Conservation (phyloP, 2,113 vertebrate species). For the Panthera leo region DNA sequence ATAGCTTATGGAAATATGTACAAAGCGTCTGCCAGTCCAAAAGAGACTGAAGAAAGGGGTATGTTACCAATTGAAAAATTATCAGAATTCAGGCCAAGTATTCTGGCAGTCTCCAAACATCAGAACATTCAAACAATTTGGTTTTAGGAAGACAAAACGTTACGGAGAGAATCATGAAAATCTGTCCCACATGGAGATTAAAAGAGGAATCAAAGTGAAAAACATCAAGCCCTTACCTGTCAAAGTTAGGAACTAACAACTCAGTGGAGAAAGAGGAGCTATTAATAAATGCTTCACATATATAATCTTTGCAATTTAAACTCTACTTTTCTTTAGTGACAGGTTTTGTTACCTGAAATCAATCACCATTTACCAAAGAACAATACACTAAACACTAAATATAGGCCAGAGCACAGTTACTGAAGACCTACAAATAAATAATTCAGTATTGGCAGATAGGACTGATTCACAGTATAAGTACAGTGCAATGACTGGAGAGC, state of each 20-base stretch:
- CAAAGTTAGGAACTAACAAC: conserved; percentile 44
- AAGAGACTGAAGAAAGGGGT: conserved; percentile 43
- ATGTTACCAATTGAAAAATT: conserved; percentile 69
- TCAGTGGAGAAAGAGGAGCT: background rate
- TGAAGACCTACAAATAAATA: background rate
- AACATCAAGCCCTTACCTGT: conserved; percentile 56
- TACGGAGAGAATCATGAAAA: conserved; percentile 64
- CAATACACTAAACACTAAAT: background rate
- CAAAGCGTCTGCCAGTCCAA: conserved; percentile 26
- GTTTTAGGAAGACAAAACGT: conserved; percentile 64
- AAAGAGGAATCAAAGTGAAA: conserved; percentile 62
- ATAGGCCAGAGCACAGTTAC: background rate
- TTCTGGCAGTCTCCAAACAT: conserved; percentile 53
- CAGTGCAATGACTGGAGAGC: background rate
- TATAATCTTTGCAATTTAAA: conserved; percentile 1
- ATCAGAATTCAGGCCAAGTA: conserved; percentile 64
- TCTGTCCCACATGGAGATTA: conserved; percentile 67
- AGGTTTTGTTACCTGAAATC: background rate
- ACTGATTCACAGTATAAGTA: background rate
- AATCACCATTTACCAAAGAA: conserved; percentile 39
- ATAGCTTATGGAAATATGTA: conserved; percentile 38
- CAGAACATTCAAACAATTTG: conserved; percentile 56
- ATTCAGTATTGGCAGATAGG: background rate
- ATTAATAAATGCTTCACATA: conserved; percentile 36
- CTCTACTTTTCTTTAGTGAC: background rate